Base-by-base conservation (phyloP, 2,113 vertebrate genomes). In the Arizona elegans region DNA sequence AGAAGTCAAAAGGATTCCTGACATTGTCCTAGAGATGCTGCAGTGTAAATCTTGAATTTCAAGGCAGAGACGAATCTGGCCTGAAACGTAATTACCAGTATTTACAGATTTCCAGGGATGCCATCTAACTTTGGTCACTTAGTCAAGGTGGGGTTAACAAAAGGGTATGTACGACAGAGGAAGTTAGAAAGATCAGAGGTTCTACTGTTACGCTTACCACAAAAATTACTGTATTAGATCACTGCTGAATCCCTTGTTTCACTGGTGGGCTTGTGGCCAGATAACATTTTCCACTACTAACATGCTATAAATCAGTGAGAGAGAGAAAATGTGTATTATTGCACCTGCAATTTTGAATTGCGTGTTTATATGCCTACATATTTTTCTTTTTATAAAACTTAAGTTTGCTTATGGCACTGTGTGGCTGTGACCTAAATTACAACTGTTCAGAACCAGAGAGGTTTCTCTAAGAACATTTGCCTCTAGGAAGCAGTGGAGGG, bases 221-320 rank as follows among this genome's bases (percentile, higher is more conserved):
- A 9, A 81, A 81, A 81, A 81, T 9, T 81, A 81, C 21, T 23
- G 43, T 90, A 75, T 86, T 29, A 87, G 88, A 86, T 86, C 19
- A 21, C 47, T 47, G 70, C 50, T n/a, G 91, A 86, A 54, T 87
- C 23, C 47, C 19, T 19, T 89, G 70, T 90, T 53, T 92, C 93
- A 93, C 54, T 19, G 26, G 24, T 23, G 6, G 12, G 70, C 86
- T 92, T 88, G 55, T 29, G 70, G 55, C 75, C 91, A 92, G 91
- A 70, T 75, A 90, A 92, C 54, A 86, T 47, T 89, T 89, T 92
- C 91, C 70, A 86, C 10, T 87, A 86, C 29, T 86, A 65, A 21
- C 62, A 62, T 47, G 24, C 50, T 91, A 29, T 58, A 89, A 85
- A 89, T 52, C 53, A 62, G 52, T 3, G 52, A 47, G 23, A 47